Conservation (phyloP, 2,797 vertebrate species). For the Pteronotus mesoamericanus region DNA sequence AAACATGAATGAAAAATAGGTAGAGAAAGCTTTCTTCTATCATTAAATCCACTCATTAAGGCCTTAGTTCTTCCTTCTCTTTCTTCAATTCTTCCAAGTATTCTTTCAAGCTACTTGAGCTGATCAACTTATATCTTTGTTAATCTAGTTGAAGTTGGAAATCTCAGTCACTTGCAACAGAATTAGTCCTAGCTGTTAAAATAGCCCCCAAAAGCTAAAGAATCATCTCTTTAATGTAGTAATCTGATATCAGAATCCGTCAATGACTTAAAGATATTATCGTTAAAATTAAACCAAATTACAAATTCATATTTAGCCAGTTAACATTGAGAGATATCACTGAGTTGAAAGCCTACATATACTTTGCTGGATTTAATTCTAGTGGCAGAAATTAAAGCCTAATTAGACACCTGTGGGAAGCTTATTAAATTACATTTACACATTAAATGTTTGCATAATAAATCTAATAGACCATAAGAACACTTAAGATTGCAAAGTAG, state of each 20-base stretch:
- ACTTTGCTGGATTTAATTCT: conserved; percentile 34
- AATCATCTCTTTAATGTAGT: background rate
- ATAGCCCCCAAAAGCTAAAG: background rate
- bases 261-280: conserved; percentile 13
- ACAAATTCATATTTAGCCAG: conserved; percentile 4
- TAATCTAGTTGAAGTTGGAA: background rate
- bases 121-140: background rate
- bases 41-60: background rate
- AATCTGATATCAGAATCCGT: background rate
- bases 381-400: conserved; percentile 53
- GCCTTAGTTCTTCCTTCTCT: background rate
- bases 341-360: background rate
- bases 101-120: background rate
- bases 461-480: conserved; percentile 68
- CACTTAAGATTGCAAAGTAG: conserved; percentile 67
- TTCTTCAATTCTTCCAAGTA: background rate
- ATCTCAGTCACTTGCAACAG: background rate
- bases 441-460: conserved; percentile 68
- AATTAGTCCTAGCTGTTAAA: background rate
- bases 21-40: background rate
- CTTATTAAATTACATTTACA: conserved; percentile 66
- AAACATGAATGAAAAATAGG: background rate
- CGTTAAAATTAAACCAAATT: conserved; percentile 31
- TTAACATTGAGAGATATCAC: background rate
- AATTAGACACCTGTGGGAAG: conserved; percentile 63